Conservation (phyloP, 2,113 vertebrate species). For the Mungos mungo region DNA sequence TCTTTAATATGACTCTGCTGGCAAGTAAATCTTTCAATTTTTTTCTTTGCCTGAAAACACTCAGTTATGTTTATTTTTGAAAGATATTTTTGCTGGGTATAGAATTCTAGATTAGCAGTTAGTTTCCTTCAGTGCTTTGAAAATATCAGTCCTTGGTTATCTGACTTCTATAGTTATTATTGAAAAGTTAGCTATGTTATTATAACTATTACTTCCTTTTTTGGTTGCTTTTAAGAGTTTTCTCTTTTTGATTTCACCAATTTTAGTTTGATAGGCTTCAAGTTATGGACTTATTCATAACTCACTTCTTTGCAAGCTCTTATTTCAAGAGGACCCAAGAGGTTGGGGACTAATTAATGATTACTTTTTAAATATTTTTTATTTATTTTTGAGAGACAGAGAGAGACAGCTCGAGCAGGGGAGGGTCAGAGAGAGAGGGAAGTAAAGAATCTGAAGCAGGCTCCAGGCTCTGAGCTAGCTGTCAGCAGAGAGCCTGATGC, state of each 20-base stretch:
- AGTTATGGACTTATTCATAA: conserved; percentile 11
- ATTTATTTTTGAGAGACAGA: too few species aligned
- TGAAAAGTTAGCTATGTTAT: conserved; percentile 33
- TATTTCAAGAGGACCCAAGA: not conserved
- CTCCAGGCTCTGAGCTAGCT: too few species aligned
- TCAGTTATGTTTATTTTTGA: not conserved
- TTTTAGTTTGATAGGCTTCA: conserved; percentile 20
- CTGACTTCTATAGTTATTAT: not conserved
- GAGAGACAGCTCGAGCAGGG: too few species aligned
- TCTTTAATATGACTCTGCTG: not conserved
- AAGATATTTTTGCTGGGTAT: conserved; percentile 56
- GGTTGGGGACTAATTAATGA: not conserved
- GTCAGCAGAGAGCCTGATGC: too few species aligned
- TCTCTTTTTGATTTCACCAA: conserved; percentile 18
- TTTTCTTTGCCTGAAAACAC: not conserved
- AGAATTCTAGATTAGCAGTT: conserved; percentile 43
- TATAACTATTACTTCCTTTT: not conserved
- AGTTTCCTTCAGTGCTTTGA: not conserved
- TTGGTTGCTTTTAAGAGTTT: conserved; percentile 19
- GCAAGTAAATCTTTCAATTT: not conserved
- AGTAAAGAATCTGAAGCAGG: too few species aligned
- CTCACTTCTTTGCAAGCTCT: conserved; percentile 13
- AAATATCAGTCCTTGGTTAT: not conserved
- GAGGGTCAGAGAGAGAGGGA: too few species aligned
- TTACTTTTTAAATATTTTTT: not conserved